phyloP scores from a whole-genome alignment of 2,888 invertebrate species.

The Adelognathus sp. region DNA sequence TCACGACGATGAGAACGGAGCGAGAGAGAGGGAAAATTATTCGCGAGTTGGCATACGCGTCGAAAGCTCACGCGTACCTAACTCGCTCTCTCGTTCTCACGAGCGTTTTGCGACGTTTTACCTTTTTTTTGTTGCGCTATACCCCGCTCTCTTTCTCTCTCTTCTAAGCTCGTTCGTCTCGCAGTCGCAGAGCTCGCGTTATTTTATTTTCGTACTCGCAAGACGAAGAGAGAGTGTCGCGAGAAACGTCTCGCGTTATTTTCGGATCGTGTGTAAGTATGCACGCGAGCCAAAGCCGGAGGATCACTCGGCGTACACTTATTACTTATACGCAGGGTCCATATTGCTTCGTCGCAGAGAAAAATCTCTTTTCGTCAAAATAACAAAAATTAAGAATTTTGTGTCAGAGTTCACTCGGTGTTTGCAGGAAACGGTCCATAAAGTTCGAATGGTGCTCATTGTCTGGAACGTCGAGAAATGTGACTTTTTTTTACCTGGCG shows the following conservation, averaged over 20 bases:
- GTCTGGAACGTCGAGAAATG: no score
- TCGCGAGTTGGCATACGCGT: conserved; percentile 4
- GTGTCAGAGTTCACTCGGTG: no score
- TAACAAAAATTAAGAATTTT: no score
- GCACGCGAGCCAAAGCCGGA: conserved; percentile 24
- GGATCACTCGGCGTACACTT: conserved; percentile 24
- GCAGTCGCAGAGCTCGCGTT: conserved; percentile 25
- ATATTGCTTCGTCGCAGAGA: background rate
- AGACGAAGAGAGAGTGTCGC: background rate
- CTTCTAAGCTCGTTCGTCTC: background rate
- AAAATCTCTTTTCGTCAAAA: no score
- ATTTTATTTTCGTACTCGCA: conserved; percentile 36
- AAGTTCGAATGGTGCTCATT: no score
- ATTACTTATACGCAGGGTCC: background rate
- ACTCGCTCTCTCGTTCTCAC: conserved; percentile 1
- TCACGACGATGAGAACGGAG: background rate
- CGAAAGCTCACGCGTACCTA: background rate
- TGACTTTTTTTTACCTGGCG: no score
- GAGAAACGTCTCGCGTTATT: conserved; percentile 47
- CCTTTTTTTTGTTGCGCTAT: background rate
- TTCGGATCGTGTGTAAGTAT: conserved; percentile 38
- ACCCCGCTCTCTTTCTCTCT: background rate
- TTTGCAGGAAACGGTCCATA: no score
- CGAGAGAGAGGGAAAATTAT: conserved; percentile 7
- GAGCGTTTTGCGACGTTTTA: conserved; percentile 8